Evolutionary conservation across 2,888 invertebrate species (phyloP), one percentile per base, ranked within the genome.

Genomic region (Netelia fuscicornis): DNA sequence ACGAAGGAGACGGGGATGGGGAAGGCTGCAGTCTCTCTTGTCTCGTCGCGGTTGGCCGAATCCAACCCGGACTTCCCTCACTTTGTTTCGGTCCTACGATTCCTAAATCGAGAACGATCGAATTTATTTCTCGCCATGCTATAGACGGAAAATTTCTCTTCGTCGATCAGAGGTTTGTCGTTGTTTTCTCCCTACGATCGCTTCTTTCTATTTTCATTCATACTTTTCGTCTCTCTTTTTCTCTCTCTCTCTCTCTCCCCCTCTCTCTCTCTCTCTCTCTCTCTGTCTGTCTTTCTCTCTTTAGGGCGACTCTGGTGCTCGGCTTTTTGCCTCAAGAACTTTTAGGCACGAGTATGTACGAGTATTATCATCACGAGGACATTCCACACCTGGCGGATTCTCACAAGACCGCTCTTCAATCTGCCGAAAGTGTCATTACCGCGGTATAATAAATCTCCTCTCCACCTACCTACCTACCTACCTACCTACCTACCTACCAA

Each of bases 291-390:
- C 11, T 64, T n/a, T 52, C 48, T 48, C 11, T 48, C 48, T 94
- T 42, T 94, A 98, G 98, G 92, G 98, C 98, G 37, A 98, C 98
- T 1, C 93, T 98, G 87, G 97, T 98, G 52, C 95, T 98, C 83
- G 98, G 98, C 1, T 98, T 97, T 94, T 95, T 99, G 80, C 98
- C 98, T 0, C 98, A 99, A 94, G 98, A 99, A 94, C 94, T 99
- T 68, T 94, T 98, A 25, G 98, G 98, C 54, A 98, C 98, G 11
- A 98, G 98, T 89, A 96, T 98, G 95, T 98, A 98, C 93, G 98
- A 98, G 94, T 98, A 98, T 94, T 98, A 97, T 91, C 96, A 97
- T 90, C 97, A 96, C 79, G 97, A 97, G 58, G 98, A 98, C 92
- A 96, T 98, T 84, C 95, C 96, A 5, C 95, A 95, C 0, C 95